Evolutionary conservation across 2,797 vertebrate genomes (phyloP), one percentile per base, ranked within the genome.

Genomic region (Arctocebus calabarensis): DNA sequence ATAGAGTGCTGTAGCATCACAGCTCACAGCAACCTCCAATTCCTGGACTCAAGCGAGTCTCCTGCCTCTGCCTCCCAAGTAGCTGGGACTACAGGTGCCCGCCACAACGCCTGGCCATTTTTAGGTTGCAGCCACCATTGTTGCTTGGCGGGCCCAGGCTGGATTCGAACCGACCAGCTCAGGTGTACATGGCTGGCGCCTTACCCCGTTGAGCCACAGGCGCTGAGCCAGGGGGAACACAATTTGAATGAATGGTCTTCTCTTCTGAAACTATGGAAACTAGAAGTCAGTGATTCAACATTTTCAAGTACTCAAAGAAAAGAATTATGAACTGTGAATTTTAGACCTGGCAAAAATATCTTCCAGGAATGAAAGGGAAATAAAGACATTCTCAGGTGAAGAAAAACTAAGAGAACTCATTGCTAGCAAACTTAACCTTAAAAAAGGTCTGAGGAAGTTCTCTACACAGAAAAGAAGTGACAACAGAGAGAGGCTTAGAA

Each of bases 211-310:
- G n/a, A n/a, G n/a, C n/a, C n/a, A n/a, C n/a, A n/a, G n/a, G n/a
- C n/a, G n/a, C n/a, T n/a, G n/a, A n/a, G n/a, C n/a, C n/a, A n/a
- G n/a, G n/a, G n/a, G n/a, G n/a, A n/a, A n/a, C 61, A 68, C 3
- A 27, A 27, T 82, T 75, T 75, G 61, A 91, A 52, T 34, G 84
- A 84, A 61, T 40, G 43, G 37, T 61, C 22, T 73, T 45, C 37
- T 75, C 75, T 48, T 89, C 48, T 7, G 89, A 83, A 91, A 91
- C 89, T 70, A 95, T 52, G 77, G 94, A 61, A 83, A 91, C 70
- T 40, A 61, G 52, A 79, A 88, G 61, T n/a, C 77, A 88, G 61
- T 17, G n/a, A 68, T n/a, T 83, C 32, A 23, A 61, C 25, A n/a
- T 75, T 82, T 45, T 74, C 68, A 70, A 83, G 77, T 57, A 43